These are phyloP conservation scores for Danio tinwini DNA, from an alignment of 2,797 vertebrate species.

Conservation along the genomic window DNA sequence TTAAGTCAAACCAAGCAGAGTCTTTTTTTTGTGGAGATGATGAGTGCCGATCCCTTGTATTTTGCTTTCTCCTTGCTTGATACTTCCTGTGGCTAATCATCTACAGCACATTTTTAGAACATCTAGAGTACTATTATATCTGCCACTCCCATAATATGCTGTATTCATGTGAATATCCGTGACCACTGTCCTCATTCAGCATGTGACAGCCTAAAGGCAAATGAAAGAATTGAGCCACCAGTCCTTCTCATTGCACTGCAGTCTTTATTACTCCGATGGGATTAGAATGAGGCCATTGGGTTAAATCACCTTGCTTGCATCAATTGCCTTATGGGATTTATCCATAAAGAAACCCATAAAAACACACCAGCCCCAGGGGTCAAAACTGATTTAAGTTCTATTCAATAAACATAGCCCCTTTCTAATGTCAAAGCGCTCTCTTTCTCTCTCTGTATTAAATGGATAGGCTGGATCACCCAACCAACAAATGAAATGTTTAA, in stretches of 20 bases:
- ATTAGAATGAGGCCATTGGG: slow-evolving; percentile 40
- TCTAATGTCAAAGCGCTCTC: slow-evolving; percentile 28
- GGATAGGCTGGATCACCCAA: slow-evolving; percentile 65
- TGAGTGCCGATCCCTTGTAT: background rate
- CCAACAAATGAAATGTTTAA: slow-evolving; percentile 71
- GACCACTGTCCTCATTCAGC: background rate
- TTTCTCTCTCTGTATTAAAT: slow-evolving; percentile 47
- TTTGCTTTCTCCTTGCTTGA: slow-evolving; percentile 2
- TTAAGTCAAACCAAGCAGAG: background rate
- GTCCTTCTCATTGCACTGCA: slow-evolving; percentile 25
- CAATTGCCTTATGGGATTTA: slow-evolving; percentile 41
- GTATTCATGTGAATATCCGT: background rate
- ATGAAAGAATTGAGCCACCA: slow-evolving; percentile 26
- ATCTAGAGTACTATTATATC: background rate
- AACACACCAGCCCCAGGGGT: slow-evolving; percentile 20
- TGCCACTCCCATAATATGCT: background rate
- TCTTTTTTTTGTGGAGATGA: background rate
- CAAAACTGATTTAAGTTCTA: slow-evolving; percentile 44
- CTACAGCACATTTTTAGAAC: background rate
- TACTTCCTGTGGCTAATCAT: background rate
- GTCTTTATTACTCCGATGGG: slow-evolving; percentile 46
- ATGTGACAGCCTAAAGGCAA: slow-evolving; percentile 21
- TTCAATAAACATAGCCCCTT: slow-evolving; percentile 25
- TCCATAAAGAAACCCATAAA: slow-evolving; percentile 38
- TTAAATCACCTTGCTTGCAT: slow-evolving; percentile 50